Conservation (phyloP, 1,140 invertebrate genomes). For the Gonatopus flavifemur region DNA sequence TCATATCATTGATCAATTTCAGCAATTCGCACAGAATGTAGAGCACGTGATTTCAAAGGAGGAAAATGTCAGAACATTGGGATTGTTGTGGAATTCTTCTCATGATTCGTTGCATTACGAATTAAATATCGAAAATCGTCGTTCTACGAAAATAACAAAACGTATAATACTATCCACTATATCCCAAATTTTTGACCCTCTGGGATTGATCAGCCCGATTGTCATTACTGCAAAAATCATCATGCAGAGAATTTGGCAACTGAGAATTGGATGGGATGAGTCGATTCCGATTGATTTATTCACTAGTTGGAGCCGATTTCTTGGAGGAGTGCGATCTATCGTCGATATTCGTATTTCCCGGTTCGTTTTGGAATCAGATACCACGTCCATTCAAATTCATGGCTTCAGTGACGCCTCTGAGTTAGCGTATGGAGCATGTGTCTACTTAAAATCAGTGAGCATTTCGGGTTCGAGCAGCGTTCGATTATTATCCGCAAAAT, state of each 20-base stretch:
- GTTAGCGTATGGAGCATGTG: slow-evolving; percentile 23
- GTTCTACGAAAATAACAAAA: neutral
- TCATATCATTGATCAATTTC: too few species aligned
- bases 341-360: neutral
- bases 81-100: slow-evolving; percentile 18
- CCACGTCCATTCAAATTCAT: slow-evolving; percentile 9
- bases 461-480: neutral
- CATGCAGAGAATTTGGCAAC: slow-evolving; percentile 16
- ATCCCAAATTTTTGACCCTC: slow-evolving; percentile 18
- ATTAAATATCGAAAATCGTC: neutral
- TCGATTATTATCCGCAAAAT: slow-evolving; percentile 26
- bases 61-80: slow-evolving; percentile 22
- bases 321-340: neutral
- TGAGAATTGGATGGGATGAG: slow-evolving; percentile 14
- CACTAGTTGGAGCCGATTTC: neutral
- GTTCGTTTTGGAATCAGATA: neutral
- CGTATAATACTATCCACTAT: slow-evolving; percentile 14
- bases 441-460: slow-evolving; percentile 15
- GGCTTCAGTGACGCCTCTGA: slow-evolving; percentile 28
- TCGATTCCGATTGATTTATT: neutral
- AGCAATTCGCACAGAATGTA: too few species aligned
- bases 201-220: slow-evolving; percentile 13
- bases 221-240: slow-evolving; percentile 15
- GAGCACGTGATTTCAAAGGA: too few species aligned
- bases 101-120: slow-evolving; percentile 9